These are phyloP conservation scores for Chalcis sispes DNA, from an alignment of 2,888 invertebrate species.

Conservation along the genomic window DNA sequence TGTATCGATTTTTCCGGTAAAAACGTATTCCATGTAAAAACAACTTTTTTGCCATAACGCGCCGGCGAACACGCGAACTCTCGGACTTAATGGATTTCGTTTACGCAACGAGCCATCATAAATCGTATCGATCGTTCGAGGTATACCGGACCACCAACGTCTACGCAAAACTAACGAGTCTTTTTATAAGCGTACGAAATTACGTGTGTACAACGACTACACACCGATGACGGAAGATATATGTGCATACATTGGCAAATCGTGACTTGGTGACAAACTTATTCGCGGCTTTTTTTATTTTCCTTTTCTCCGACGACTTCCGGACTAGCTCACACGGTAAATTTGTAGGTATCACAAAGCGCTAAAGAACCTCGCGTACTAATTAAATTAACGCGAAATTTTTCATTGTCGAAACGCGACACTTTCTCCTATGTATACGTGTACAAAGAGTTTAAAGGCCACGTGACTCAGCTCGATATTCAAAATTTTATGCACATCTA, in stretches of 20 bases:
- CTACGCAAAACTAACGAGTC: conserved; percentile 14
- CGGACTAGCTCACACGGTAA: too few species aligned
- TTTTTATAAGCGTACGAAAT: conserved; percentile 7
- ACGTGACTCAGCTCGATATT: conserved; percentile 48
- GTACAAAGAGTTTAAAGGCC: not conserved
- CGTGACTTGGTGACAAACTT: not conserved
- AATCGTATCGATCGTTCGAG: conserved; percentile 18
- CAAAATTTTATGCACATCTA: conserved; percentile 53
- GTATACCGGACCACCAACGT: not conserved
- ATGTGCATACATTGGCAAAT: conserved; percentile 22
- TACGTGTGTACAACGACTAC: not conserved
- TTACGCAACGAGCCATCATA: conserved; percentile 33
- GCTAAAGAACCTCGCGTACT: conserved; percentile 36
- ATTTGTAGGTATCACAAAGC: too few species aligned
- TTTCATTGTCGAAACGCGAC: conserved; percentile 14
- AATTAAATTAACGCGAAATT: conserved; percentile 59
- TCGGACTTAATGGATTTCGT: not conserved
- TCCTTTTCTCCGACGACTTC: not conserved
- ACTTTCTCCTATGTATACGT: conserved; percentile 23
- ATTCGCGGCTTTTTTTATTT: conserved; percentile 2
- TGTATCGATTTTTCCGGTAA: not conserved
- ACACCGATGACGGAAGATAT: conserved; percentile 43
- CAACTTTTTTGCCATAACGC: not conserved
- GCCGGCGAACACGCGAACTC: not conserved
- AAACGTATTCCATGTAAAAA: not conserved